Conservation (phyloP, 1,140 invertebrate genomes). For the Tetranychus cinnabarinus region DNA sequence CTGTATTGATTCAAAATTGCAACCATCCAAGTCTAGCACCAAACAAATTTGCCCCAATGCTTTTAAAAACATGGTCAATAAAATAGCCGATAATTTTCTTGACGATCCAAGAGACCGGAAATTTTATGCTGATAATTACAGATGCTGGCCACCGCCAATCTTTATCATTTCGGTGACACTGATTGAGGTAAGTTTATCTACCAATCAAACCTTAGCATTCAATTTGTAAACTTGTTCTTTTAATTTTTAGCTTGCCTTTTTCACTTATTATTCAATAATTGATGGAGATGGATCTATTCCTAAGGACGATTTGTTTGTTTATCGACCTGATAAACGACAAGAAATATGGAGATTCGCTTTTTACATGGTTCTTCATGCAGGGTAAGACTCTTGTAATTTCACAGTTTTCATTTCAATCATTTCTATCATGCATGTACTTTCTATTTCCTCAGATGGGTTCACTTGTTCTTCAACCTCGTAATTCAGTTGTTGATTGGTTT, state of each 20-base stretch:
- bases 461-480: constrained; percentile 78
- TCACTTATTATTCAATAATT: constrained; percentile 22
- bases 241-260: constrained; percentile 16
- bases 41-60: neutral
- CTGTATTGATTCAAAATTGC: neutral
- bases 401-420: neutral
- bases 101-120: neutral
- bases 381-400: constrained; percentile 16
- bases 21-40: neutral
- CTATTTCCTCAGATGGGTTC: constrained; percentile 17
- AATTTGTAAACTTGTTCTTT: neutral
- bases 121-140: constrained; percentile 30
- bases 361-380: constrained; percentile 92
- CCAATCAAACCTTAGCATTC: neutral
- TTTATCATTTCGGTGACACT: constrained; percentile 41
- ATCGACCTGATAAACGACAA: constrained; percentile 58
- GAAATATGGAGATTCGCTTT: constrained; percentile 60
- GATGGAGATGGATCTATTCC: constrained; percentile 30
- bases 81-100: neutral
- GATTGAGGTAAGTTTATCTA: constrained; percentile 11
- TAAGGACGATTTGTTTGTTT: constrained; percentile 50
- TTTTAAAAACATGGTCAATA: neutral
- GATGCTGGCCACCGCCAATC: constrained; percentile 50
- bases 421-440: neutral
- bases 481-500: constrained; percentile 78